These are phyloP conservation scores for Corbicula japonica DNA, from an alignment of 2,888 invertebrate species.

Conservation along the genomic window DNA sequence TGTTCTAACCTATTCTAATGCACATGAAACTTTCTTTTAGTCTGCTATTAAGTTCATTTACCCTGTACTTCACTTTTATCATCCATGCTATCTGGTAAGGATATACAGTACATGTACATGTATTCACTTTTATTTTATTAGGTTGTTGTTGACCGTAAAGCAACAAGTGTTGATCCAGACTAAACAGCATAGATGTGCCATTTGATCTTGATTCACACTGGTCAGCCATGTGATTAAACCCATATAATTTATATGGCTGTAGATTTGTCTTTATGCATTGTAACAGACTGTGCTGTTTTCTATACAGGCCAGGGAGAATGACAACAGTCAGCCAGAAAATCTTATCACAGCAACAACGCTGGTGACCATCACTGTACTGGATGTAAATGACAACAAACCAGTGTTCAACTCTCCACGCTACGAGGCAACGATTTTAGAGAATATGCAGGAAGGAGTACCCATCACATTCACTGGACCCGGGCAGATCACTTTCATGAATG, in stretches of 20 bases:
- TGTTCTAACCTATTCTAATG: no score
- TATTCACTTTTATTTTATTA: no score
- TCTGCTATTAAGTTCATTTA: no score
- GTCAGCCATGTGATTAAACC: no score
- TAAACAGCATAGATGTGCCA: background rate
- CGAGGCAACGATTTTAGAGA: conserved; percentile 77
- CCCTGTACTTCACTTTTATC: no score
- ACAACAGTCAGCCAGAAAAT: conserved; percentile 59
- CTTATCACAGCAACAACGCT: conserved; percentile 84
- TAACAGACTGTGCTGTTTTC: background rate
- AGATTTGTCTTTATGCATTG: background rate
- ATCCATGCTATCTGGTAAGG: no score
- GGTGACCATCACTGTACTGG: conserved; percentile 86
- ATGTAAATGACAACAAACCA: conserved; percentile 90
- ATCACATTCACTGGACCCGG: conserved; percentile 69
- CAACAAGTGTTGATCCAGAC: background rate
- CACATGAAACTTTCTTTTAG: no score
- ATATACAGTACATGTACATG: no score
- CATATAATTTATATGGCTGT: background rate
- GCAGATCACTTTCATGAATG: conserved; percentile 64
- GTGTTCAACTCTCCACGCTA: conserved; percentile 72
- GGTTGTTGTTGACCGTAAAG: background rate
- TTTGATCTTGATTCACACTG: no score
- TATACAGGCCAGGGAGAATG: conserved; percentile 84
- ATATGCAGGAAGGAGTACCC: conserved; percentile 80